A percentile compares a stretch with the other conserved stretches of the same genome.
Evolutionary conservation across 2,888 invertebrate species (phyloP).

Genomic region (Lampropteryx suffumata): DNA sequence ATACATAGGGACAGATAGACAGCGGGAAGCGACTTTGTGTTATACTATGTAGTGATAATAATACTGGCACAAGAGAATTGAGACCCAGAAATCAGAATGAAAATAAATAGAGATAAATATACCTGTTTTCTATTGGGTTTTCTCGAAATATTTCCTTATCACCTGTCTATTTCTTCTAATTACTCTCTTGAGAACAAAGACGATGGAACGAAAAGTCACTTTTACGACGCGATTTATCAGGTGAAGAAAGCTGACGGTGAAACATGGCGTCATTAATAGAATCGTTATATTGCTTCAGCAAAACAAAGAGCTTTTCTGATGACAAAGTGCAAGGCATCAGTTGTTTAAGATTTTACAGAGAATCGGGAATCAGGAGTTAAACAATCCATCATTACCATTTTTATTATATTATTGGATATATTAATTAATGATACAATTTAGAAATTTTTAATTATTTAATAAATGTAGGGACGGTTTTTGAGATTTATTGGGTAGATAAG

Average conservation of each 20-base stretch:
- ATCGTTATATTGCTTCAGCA: conserved; percentile 70
- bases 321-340: conserved; percentile 69
- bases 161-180: conserved; percentile 33
- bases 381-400: too few species aligned
- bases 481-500: too few species aligned
- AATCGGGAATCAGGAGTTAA: conserved; percentile 1
- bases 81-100: too few species aligned
- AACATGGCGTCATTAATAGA: conserved; percentile 74
- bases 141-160: conserved; percentile 29
- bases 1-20: too few species aligned
- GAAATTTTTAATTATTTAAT: too few species aligned
- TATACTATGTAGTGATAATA: too few species aligned
- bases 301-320: conserved; percentile 68
- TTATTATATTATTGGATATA: too few species aligned
- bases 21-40: too few species aligned
- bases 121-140: neutral
- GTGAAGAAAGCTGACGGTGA: conserved; percentile 65
- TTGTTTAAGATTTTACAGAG: conserved; percentile 61
- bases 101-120: too few species aligned
- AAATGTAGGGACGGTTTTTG: too few species aligned
- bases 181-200: conserved; percentile 32
- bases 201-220: conserved; percentile 50
- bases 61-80: too few species aligned
- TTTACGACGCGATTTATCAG: conserved; percentile 59
- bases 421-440: too few species aligned